phyloP scores from a whole-genome alignment of 2,113 vertebrate species.

The Solenodon paradoxus region DNA sequence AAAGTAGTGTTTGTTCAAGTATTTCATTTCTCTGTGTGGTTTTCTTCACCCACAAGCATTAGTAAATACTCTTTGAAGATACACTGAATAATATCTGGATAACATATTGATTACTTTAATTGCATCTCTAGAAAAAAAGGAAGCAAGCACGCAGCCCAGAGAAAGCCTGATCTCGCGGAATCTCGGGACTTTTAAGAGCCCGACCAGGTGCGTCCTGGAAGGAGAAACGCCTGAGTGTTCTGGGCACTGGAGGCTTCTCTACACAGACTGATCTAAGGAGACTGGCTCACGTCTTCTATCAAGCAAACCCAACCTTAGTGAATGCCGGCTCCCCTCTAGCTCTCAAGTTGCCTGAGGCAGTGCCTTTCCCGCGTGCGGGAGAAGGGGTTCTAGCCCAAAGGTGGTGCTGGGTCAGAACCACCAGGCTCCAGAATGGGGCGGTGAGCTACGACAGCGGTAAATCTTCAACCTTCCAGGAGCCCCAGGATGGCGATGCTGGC shows the following conservation, averaged over 20 bases:
- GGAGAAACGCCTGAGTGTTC: background rate
- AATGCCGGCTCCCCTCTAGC: background rate
- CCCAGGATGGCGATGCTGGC: accelerated
- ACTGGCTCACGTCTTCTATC: background rate
- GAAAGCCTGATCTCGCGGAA: background rate
- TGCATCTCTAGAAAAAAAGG: background rate
- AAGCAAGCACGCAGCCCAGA: background rate
- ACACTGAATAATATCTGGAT: background rate
- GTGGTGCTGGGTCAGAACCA: background rate
- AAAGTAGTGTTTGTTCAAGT: background rate
- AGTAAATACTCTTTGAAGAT: background rate
- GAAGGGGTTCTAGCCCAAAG: too few relatives aligned
- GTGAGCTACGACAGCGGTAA: background rate
- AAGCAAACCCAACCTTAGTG: background rate
- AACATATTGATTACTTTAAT: background rate
- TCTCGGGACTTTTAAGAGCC: background rate
- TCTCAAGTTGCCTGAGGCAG: background rate
- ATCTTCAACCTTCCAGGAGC: background rate
- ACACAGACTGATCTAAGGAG: background rate
- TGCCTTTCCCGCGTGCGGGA: accelerated
- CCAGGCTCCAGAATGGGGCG: accelerated
- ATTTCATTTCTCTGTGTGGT: background rate
- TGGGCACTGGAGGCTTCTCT: too few relatives aligned
- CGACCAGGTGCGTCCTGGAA: accelerated
- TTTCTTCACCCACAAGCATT: background rate